A percentile compares a stretch with the other conserved stretches of the same genome.
phyloP scores from a whole-genome alignment of 2,797 vertebrate species.

The Gorsachius magnificus region DNA sequence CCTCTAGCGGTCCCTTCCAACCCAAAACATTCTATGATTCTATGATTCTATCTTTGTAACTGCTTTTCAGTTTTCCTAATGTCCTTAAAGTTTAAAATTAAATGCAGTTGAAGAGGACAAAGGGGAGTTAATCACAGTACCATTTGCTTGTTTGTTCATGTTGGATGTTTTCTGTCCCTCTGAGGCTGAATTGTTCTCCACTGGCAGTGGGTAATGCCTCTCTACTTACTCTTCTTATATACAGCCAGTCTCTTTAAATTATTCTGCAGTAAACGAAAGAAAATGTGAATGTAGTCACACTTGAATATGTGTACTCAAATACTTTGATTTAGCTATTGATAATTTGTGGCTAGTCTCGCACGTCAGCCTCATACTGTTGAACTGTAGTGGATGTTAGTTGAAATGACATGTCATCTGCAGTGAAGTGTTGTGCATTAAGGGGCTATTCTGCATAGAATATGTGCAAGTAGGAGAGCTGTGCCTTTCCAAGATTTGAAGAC shows the following conservation, averaged over 20 bases:
- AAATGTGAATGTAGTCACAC: background rate
- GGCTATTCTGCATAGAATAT: background rate
- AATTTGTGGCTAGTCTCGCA: background rate
- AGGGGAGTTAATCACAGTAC: background rate
- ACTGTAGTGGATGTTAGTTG: background rate
- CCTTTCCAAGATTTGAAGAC: background rate
- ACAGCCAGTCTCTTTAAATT: background rate
- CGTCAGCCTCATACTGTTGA: background rate
- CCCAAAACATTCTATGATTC: no score
- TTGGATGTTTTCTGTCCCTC: background rate
- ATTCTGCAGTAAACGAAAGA: background rate
- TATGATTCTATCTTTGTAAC: background rate
- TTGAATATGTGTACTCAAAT: background rate
- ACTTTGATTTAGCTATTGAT: background rate
- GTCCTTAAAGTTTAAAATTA: background rate
- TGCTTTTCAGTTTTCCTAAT: background rate
- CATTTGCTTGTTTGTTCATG: background rate
- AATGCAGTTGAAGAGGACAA: background rate
- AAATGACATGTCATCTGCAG: background rate
- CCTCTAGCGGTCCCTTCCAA: no score
- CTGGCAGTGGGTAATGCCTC: background rate
- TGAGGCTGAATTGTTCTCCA: background rate
- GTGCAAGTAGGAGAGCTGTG: background rate
- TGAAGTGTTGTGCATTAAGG: background rate
- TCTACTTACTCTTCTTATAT: background rate